A percentile compares a stretch with the other conserved stretches of the same genome.
Evolutionary conservation across 1,140 invertebrate species (phyloP).

Genomic region (Drosophila asahinai): DNA sequence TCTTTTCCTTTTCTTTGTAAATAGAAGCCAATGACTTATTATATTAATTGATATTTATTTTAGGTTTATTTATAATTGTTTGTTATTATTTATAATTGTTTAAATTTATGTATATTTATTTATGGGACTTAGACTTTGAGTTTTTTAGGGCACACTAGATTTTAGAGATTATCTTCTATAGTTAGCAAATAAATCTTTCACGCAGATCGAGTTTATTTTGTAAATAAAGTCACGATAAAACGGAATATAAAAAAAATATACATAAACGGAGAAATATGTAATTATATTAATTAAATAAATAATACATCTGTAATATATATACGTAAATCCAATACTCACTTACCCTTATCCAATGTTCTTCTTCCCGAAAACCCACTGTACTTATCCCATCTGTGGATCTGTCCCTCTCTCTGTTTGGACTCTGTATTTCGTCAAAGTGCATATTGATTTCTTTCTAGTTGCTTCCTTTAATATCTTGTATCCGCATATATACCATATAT

Average conservation of each 20-base stretch:
- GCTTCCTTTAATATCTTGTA: conserved; percentile 26
- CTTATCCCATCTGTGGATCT: background rate
- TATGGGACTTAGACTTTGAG: no score
- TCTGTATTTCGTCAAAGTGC: conserved; percentile 18
- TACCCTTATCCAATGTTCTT: no score
- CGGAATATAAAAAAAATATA: no score
- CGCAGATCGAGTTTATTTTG: no score
- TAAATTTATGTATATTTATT: background rate
- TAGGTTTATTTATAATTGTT: background rate
- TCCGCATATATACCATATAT: background rate
- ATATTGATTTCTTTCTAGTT: conserved; percentile 47
- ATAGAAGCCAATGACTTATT: no score
- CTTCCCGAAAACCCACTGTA: background rate
- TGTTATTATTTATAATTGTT: background rate
- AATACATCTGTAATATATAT: background rate
- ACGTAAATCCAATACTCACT: background rate
- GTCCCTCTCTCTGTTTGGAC: conserved; percentile 28
- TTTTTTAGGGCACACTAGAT: no score
- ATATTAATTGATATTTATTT: background rate
- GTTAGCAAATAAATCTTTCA: no score
- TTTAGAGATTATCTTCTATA: no score
- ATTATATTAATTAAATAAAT: background rate
- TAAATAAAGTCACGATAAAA: no score
- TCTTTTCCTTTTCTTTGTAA: no score
- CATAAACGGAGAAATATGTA: no score